These are phyloP conservation scores for Bungarus multicinctus DNA, from an alignment of 2,113 vertebrate genomes.

Conservation along the genomic window DNA sequence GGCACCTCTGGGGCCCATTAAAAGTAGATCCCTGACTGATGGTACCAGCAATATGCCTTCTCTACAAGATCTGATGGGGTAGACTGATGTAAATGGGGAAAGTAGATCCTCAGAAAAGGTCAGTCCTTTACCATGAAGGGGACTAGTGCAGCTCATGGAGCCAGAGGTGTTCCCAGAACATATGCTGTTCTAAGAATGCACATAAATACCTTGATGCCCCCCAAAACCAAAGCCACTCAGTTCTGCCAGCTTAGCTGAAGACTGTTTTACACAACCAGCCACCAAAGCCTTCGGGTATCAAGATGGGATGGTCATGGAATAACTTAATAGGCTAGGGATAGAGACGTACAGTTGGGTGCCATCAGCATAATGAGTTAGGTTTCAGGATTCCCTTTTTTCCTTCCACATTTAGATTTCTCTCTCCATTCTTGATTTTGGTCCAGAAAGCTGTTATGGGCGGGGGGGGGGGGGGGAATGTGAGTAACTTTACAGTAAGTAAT, in stretches of 20 bases:
- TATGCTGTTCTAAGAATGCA: not conserved
- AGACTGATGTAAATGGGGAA: not conserved
- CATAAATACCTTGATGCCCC: not conserved
- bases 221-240: not conserved
- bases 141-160: not conserved
- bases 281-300: not conserved
- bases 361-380: not conserved
- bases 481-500: not conserved
- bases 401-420: not conserved
- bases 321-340: not conserved
- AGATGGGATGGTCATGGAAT: not conserved
- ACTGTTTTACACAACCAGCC: not conserved
- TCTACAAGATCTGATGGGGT: not conserved
- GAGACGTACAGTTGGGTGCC: not conserved
- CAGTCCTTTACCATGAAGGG: not conserved
- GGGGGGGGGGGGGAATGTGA: not conserved
- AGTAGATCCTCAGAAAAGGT: not conserved
- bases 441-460: not conserved
- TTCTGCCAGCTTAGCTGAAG: not conserved
- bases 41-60: not conserved
- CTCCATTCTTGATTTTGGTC: not conserved
- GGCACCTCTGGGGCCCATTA: not conserved
- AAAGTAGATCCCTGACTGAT: not conserved
- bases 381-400: not conserved
- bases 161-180: not conserved